phyloP scores from a whole-genome alignment of 2,888 invertebrate species.

The Erannis defoliaria region DNA sequence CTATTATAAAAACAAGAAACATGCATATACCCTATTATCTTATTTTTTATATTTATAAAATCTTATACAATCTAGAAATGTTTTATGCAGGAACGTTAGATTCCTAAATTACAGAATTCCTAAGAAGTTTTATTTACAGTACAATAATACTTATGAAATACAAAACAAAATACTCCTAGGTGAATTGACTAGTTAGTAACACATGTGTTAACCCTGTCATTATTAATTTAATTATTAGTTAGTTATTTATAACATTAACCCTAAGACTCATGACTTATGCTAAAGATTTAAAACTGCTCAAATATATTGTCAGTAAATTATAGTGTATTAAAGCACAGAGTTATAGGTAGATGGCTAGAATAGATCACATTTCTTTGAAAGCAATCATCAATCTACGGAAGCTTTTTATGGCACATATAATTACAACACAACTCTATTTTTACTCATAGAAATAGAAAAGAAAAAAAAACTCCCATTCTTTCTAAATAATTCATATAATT shows the following conservation, averaged over 20 bases:
- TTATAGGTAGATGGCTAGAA: neutral
- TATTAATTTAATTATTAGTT: constrained; percentile 33
- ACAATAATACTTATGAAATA: constrained; percentile 19
- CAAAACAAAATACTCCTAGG: constrained; percentile 43
- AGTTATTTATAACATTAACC: constrained; percentile 31
- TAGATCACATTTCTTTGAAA: constrained; percentile 6
- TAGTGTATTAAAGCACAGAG: neutral
- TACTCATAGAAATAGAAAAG: too few relatives aligned
- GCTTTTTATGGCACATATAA: constrained; percentile 24
- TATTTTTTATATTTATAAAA: neutral
- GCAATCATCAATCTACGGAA: neutral
- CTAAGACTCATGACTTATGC: constrained; percentile 1
- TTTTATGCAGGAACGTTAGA: neutral
- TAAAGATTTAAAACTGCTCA: neutral
- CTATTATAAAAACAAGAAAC: too few relatives aligned
- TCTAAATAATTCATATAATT: too few relatives aligned
- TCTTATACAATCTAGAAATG: neutral
- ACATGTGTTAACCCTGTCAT: constrained; percentile 52
- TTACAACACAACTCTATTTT: neutral
- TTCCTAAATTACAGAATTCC: neutral
- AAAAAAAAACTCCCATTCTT: neutral
- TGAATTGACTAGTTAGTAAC: constrained; percentile 70
- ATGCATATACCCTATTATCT: too few relatives aligned
- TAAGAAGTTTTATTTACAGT: neutral
- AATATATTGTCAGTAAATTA: neutral